Evolutionary conservation across 1,140 invertebrate species (phyloP), one percentile per base, ranked within the genome.

Genomic region (Drosophila repleta): DNA sequence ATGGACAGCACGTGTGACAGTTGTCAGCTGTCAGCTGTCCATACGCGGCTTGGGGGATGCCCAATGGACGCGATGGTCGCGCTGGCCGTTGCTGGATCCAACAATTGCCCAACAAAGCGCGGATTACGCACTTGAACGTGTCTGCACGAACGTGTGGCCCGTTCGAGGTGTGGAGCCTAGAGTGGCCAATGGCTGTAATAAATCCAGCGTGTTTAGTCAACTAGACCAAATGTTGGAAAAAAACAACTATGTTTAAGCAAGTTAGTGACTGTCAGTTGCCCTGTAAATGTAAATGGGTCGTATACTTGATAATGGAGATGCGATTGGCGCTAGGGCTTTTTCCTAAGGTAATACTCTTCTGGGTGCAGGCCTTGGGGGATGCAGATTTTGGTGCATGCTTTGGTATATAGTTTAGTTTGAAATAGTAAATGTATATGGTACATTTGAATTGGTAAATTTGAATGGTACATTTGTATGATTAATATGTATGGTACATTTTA

Each of bases 81-180:
- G 39, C 39, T 43, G 39, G 39, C 8, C 43, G 43, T 7, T 15
- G 53, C 10, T 39, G 13, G 53, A 41, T 57, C 51, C 35, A 37
- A 49, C 49, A 62, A 55, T 63, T n/a, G 17, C 21, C 15, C 68
- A 71, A 70, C 63, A 6, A 53, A 35, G 49, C 15, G 26, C 15
- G 29, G 26, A 41, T 71, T 71, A 66, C 68, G 68, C 68, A 71
- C 53, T 71, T 37, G 26, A 18, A 71, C 68, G 68, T 71, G 68
- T 45, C 37, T 18, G 46, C 17, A 21, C 13, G 53, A 15, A 43
- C 39, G 67, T 64, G 60, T 64, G 43, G 52, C 61, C 51, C 18
- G 15, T 41, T 49, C 29, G 37, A 18, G 20, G n/a, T 52, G 15
- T 52, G 15, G 10, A 11, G 18, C 46, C 35, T 5, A 53, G 8